Evolutionary conservation across 2,888 invertebrate genomes (phyloP).

Genomic region (Diploptera punctata): DNA sequence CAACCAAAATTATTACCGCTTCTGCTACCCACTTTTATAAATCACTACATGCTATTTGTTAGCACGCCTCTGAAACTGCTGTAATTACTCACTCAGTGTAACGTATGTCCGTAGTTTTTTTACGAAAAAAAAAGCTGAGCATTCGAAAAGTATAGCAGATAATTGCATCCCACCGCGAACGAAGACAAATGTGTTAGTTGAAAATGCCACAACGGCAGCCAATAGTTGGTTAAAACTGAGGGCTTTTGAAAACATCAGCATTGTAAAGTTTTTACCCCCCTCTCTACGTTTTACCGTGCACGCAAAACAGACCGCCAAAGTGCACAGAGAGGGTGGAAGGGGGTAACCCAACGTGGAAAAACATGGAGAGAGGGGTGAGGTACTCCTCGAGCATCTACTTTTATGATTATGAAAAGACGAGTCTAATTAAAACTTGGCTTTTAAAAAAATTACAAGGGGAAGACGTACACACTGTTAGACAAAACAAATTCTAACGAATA

Average conservation of each 20-base stretch:
- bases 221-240: conserved; percentile 21
- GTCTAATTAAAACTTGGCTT: conserved; percentile 16
- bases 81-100: conserved; percentile 27
- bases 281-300: no score
- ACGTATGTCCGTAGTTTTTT: conserved; percentile 10
- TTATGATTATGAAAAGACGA: background rate
- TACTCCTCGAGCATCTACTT: background rate
- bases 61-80: conserved; percentile 20
- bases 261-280: conserved; percentile 7
- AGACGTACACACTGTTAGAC: background rate
- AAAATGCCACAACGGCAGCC: conserved; percentile 23
- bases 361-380: background rate
- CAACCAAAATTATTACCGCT: background rate
- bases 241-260: conserved; percentile 16
- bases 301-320: conserved; percentile 15
- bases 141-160: conserved; percentile 27
- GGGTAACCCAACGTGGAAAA: background rate
- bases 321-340: background rate
- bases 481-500: background rate
- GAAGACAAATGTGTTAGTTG: conserved; percentile 31
- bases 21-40: background rate
- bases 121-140: conserved; percentile 8
- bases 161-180: conserved; percentile 25
- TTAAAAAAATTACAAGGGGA: background rate
- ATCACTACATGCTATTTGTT: conserved; percentile 20